Percentiles rank a stretch among this genome's conserved stretches.
These are phyloP conservation scores for Numida meleagris DNA, from an alignment of 2,113 vertebrate genomes.

Conservation along the genomic window DNA sequence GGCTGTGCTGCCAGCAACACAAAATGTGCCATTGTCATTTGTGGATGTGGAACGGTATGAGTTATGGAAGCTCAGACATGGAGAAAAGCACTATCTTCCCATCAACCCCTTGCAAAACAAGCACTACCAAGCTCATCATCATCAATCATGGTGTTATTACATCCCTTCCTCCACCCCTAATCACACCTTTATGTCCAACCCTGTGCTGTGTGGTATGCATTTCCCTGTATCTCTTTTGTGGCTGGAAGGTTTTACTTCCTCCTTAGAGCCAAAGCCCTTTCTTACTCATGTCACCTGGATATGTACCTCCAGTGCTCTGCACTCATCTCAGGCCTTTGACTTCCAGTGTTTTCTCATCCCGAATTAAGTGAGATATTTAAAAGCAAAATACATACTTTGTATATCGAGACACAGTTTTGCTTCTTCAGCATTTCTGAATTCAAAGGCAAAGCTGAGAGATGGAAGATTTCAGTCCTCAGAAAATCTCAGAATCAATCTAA, in stretches of 20 bases:
- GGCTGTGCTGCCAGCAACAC: conserved; percentile 25
- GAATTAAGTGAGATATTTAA: neutral
- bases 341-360: neutral
- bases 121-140: neutral
- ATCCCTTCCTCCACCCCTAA: conserved; percentile 1
- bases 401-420: conserved; percentile 1
- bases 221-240: neutral
- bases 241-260: neutral
- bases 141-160: neutral
- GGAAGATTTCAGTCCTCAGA: neutral
- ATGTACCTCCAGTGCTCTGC: neutral
- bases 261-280: neutral
- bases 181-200: neutral
- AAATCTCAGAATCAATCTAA: neutral
- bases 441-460: conserved; percentile 6
- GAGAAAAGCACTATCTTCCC: conserved; percentile 27
- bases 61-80: conserved; percentile 34
- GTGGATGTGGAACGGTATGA: conserved; percentile 27
- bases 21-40: conserved; percentile 10
- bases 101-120: conserved; percentile 44
- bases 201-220: neutral
- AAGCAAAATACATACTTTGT: neutral
- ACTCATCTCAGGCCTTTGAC: neutral
- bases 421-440: neutral
- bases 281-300: neutral